Base-by-base conservation (phyloP, 2,113 vertebrate species). In the Hypomesus transpacificus region DNA sequence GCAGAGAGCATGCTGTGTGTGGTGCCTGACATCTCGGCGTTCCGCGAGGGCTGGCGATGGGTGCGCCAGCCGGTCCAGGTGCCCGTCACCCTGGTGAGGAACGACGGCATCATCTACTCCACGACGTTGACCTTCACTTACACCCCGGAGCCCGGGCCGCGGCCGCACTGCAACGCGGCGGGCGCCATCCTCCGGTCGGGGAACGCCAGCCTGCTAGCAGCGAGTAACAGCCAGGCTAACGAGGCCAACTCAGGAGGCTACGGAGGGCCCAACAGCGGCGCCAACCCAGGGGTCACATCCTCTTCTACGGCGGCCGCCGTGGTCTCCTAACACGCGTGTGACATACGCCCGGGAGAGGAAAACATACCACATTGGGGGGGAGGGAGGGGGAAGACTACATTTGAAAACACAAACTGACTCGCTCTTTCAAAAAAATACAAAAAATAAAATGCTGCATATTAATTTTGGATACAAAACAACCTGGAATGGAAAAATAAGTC, bases 81-180 rank as follows among this genome's bases (percentile, higher is more conserved):
- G 69, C 97, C 97, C 76, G 97, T 99, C 83, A 99, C 97, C 83
- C 93, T 99, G 93, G 97, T 99, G 80, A 91, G 97, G 71, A 97
- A 95, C 3, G 97, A 99, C 81, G 97, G 97, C 83, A 95, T 99
- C 76, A 99, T 99, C 92, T 99, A 98, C 89, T 98, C 97, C 89
- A 99, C 97, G 90, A 97, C 96, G 81, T 95, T 99, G 93, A 99
- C 96, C 83, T 99, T 99, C 77, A 99, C 97, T 11, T 99, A 99
- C 92, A 99, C 97, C 1, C 97, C 97, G 1, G 97, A 98, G 85
- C 97, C 97, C 0, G 97, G 97, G 67, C 97, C 97, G 0, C 90
- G 97, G 73, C 96, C 97, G 0, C 97, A 99, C 86, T 99, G 97
- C 94, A 97, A 94, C 18, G 97, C 96, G 2, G 97, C 97, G 0